Percentiles rank a stretch among this genome's conserved stretches.
phyloP scores from a whole-genome alignment of 1,140 invertebrate genomes.

The Eciton burchellii region DNA sequence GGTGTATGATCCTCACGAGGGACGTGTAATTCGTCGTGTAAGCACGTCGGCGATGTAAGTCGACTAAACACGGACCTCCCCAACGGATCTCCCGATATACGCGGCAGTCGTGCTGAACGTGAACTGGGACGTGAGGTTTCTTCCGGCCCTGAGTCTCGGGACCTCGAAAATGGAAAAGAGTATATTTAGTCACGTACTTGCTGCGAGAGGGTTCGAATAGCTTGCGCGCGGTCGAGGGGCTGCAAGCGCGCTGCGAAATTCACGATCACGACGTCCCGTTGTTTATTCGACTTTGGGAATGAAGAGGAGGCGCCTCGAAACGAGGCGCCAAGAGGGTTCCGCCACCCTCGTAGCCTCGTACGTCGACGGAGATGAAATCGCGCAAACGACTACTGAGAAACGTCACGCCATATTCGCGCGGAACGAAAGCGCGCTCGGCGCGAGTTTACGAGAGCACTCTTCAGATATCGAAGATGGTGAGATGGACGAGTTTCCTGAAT shows the following conservation, averaged over 20 bases:
- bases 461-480: constrained; percentile 36
- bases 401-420: constrained; percentile 14
- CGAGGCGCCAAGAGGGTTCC: constrained; percentile 1
- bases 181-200: constrained; percentile 61
- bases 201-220: constrained; percentile 31
- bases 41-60: constrained; percentile 50
- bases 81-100: constrained; percentile 60
- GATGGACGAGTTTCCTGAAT: constrained; percentile 10
- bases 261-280: constrained; percentile 54
- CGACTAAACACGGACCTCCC: constrained; percentile 63
- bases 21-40: constrained; percentile 45
- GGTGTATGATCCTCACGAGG: constrained; percentile 10
- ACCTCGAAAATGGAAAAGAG: constrained; percentile 48
- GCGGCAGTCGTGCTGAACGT: constrained; percentile 56
- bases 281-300: constrained; percentile 50
- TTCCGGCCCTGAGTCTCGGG: not conserved
- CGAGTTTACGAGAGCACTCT: constrained; percentile 10
- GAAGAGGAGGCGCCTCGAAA: constrained; percentile 9
- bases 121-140: constrained; percentile 57
- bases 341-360: not conserved
- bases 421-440: too few species aligned
- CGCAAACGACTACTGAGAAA: constrained; percentile 38
- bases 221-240: constrained; percentile 12
- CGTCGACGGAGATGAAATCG: constrained; percentile 48
- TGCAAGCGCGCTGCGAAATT: constrained; percentile 45